Conservation (phyloP, 2,888 invertebrate species). For the Agonopterix arenella region DNA sequence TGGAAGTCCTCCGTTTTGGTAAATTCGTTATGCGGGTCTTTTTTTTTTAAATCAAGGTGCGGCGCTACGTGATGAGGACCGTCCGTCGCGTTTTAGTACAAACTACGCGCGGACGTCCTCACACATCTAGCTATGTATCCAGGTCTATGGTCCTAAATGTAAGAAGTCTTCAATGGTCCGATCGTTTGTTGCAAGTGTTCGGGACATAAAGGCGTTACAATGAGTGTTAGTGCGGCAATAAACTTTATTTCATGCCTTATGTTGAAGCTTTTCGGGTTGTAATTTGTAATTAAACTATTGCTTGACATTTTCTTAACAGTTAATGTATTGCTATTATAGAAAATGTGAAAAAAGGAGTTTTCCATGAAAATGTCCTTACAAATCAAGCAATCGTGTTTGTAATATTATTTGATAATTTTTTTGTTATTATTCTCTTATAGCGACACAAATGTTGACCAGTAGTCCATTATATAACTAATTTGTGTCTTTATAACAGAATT, state of each 20-base stretch:
- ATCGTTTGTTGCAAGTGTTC: too few species aligned
- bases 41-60: too few species aligned
- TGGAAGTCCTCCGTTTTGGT: too few species aligned
- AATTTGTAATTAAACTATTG: background rate
- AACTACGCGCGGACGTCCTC: too few species aligned
- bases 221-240: background rate
- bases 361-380: background rate
- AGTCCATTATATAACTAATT: conserved; percentile 18
- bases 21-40: too few species aligned
- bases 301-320: background rate
- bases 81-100: too few species aligned
- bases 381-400: background rate
- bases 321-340: too few species aligned
- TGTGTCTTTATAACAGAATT: conserved; percentile 23
- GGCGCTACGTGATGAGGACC: too few species aligned
- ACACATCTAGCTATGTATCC: too few species aligned
- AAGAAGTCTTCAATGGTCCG: too few species aligned
- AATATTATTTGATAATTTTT: background rate
- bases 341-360: background rate
- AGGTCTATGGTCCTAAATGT: too few species aligned
- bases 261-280: conserved; percentile 1
- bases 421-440: conserved; percentile 18
- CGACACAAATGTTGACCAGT: conserved; percentile 16
- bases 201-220: too few species aligned
- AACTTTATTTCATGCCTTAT: background rate